Conservation (phyloP, 1,140 invertebrate genomes). For the Subanguina moxae region DNA sequence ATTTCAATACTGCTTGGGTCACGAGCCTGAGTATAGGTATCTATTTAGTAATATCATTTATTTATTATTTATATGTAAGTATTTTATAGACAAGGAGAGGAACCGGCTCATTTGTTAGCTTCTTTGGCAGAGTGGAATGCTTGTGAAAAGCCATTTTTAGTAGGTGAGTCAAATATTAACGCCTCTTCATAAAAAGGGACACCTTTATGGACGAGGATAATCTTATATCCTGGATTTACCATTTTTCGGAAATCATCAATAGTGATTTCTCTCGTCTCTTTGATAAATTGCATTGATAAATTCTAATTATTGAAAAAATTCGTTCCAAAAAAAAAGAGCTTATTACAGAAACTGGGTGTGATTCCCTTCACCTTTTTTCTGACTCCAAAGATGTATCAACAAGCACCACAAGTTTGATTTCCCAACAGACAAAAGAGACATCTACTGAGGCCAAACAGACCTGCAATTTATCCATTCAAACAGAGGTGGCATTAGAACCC, state of each 20-base stretch:
- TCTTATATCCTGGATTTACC: no score
- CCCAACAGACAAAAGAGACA: background rate
- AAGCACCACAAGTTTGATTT: background rate
- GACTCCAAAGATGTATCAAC: background rate
- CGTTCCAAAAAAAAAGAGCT: background rate
- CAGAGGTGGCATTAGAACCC: background rate
- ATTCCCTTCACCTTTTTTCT: background rate
- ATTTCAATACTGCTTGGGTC: conserved; percentile 46
- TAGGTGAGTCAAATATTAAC: no score
- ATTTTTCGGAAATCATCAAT: no score
- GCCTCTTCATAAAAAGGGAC: no score
- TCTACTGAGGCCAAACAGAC: background rate
- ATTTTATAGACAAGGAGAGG: conserved; percentile 2
- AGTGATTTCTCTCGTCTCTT: no score
- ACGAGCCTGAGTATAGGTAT: conserved; percentile 42
- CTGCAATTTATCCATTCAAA: background rate
- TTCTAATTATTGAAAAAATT: no score
- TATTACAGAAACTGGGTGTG: conserved; percentile 2
- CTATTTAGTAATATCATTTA: no score
- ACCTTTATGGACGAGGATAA: no score
- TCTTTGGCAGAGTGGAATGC: background rate
- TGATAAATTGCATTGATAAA: no score
- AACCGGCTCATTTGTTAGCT: conserved; percentile 1
- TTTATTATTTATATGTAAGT: no score
- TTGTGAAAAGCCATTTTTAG: no score